phyloP scores from a whole-genome alignment of 2,797 vertebrate species.

The Lagodon rhomboides region DNA sequence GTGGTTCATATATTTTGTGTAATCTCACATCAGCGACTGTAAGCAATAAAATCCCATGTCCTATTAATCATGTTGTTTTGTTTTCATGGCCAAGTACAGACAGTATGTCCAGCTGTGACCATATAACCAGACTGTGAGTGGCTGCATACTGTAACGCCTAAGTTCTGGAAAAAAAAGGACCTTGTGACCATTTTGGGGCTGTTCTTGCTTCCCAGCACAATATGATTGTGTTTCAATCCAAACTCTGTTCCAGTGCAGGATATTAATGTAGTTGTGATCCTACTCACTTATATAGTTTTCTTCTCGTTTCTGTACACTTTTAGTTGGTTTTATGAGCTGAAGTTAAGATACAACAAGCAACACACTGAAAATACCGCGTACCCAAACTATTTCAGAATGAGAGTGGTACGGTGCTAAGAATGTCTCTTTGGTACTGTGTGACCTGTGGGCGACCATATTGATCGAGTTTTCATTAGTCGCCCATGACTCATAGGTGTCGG shows the following conservation, averaged over 20 bases:
- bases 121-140: background rate
- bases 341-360: background rate
- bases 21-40: conserved; percentile 5
- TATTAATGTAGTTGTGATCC: background rate
- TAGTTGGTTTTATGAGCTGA: background rate
- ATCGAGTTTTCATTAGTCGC: conserved; percentile 64
- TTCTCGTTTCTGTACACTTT: background rate
- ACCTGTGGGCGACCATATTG: conserved; percentile 57
- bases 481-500: conserved; percentile 49
- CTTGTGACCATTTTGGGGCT: background rate
- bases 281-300: background rate
- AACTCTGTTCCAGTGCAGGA: too few relatives aligned
- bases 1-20: background rate
- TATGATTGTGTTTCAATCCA: background rate
- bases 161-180: background rate
- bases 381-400: conserved; percentile 3
- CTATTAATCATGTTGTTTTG: conserved; percentile 11
- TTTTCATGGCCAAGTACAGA: background rate
- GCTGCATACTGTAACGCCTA: background rate
- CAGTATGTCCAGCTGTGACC: background rate
- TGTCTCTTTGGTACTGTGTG: conserved; percentile 44
- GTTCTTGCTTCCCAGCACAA: background rate
- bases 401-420: background rate
- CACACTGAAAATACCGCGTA: background rate
- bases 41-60: conserved; percentile 5